Evolutionary conservation across 2,113 vertebrate species (phyloP), one percentile per base, ranked within the genome.

Genomic region (Tautogolabrus adspersus): DNA sequence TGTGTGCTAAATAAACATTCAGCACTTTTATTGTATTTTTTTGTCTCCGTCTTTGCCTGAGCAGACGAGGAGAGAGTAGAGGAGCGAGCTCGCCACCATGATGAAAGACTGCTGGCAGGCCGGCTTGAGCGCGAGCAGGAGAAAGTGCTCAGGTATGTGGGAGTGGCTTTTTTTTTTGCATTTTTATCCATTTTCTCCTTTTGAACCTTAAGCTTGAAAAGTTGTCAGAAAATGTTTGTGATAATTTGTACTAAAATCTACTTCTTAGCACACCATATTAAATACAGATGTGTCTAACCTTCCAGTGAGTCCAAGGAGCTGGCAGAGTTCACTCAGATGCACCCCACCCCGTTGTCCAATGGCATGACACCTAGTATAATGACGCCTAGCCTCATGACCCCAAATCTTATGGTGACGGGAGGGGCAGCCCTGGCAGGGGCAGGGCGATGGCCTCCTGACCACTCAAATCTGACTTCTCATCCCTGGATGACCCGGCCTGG

Each of bases 341-440:
- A 97, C 82, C 95, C 96, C 0, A 82, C 95, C 0, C 83, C 95
- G 75, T 94, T 96, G 0, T 91, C 97, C 0, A 95, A 95, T 0
- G 93, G 96, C 74, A 91, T 99, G 77, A 92, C 91, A 0, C 85
- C 92, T 21, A 78, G 86, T 15, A 81, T 94, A 82, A 94, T 93
- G 93, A 91, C 91, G 0, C 83, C 92, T 59, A 92, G 87, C 75
- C 90, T 94, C 70, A 93, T 93, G 93, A 99, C 96, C 91, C 95
- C 97, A 67, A 99, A 99, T 91, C 97, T 98, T n/a, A 96, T 99
- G 97, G 98, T 99, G 85, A 99, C 97, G 0, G 97, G 98, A 51
- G 97, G 97, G 15, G 94, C 96, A 0, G 55, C 95, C 0, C 87
- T 98, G 84, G 77, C 94, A 0, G 90, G 96, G 78, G 93, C 97